A percentile compares a stretch with the other conserved stretches of the same genome.
phyloP scores from a whole-genome alignment of 2,888 invertebrate species.

The Odontomyia ornata region DNA sequence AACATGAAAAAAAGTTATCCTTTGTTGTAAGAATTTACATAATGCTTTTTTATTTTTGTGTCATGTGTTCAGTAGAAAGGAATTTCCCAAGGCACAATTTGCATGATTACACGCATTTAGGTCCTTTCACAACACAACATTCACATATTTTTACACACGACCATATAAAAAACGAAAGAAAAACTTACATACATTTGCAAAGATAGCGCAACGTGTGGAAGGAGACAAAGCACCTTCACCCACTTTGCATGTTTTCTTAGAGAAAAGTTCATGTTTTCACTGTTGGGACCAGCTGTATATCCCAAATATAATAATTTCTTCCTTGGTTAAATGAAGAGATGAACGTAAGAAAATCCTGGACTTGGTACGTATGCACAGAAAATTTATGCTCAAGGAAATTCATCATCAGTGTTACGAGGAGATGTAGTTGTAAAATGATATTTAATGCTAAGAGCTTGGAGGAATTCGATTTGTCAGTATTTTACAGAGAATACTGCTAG shows the following conservation, averaged over 20 bases:
- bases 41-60: slow-evolving; percentile 51
- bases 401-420: too few species aligned
- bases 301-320: slow-evolving; percentile 43
- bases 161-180: not conserved
- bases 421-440: too few species aligned
- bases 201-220: not conserved
- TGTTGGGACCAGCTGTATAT: slow-evolving; percentile 47
- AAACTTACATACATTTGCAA: not conserved
- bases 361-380: too few species aligned
- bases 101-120: slow-evolving; percentile 50
- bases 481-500: too few species aligned
- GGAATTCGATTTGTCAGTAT: too few species aligned
- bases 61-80: slow-evolving; percentile 48
- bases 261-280: slow-evolving; percentile 45
- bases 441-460: too few species aligned
- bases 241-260: slow-evolving; percentile 23
- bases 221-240: slow-evolving; percentile 16
- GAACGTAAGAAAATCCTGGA: not conserved
- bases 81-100: slow-evolving; percentile 50
- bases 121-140: not conserved
- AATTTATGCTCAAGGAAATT: too few species aligned
- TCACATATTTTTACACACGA: not conserved
- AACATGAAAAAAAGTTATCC: slow-evolving; percentile 46
- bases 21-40: slow-evolving; percentile 50
- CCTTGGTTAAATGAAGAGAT: slow-evolving; percentile 25